Percentiles rank a stretch among this genome's conserved stretches.
Conservation (phyloP, 2,113 vertebrate species). For the Amblyornis subalaris region DNA sequence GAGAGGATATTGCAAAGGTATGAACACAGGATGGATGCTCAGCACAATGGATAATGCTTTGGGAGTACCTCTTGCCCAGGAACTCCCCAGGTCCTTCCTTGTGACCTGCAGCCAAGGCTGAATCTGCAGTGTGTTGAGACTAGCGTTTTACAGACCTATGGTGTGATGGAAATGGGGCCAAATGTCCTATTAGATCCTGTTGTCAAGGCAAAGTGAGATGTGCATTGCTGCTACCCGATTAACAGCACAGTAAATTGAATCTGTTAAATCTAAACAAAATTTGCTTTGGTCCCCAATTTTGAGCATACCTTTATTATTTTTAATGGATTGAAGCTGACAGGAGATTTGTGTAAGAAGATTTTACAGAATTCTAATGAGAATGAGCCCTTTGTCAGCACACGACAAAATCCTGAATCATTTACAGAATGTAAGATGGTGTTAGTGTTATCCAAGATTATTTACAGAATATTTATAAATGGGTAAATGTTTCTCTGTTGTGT, state of each 20-base stretch:
- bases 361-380: conserved; percentile 13
- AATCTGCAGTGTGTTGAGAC: neutral
- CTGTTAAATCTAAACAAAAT: conserved; percentile 2
- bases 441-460: conserved; percentile 23
- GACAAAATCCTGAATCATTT: neutral
- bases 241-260: neutral
- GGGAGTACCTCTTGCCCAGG: neutral
- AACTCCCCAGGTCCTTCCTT: neutral
- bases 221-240: neutral
- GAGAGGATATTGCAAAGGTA: neutral
- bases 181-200: neutral
- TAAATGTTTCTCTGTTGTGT: neutral
- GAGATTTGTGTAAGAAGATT: conserved; percentile 54
- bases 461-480: neutral
- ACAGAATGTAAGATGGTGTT: neutral
- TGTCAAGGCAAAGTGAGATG: neutral
- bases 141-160: neutral
- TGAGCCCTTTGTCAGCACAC: neutral
- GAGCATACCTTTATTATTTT: conserved; percentile 33
- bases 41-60: neutral
- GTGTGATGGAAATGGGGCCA: neutral
- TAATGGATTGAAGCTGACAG: conserved; percentile 16
- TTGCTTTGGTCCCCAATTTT: conserved; percentile 15
- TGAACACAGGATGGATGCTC: neutral
- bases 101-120: neutral